Base-by-base conservation (phyloP, 1,140 invertebrate genomes). In the Drosophila ananassae region DNA sequence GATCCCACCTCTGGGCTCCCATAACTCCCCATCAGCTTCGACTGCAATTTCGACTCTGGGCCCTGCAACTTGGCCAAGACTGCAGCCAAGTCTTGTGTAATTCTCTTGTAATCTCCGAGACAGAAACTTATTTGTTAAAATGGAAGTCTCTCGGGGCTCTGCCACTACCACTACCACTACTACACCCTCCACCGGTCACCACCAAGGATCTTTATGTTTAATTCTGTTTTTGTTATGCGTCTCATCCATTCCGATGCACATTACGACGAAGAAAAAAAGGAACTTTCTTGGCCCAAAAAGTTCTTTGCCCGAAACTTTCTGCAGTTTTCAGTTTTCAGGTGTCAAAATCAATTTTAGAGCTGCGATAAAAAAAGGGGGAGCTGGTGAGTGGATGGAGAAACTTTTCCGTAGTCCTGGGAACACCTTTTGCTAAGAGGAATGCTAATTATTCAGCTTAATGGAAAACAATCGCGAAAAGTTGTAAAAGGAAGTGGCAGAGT, bases 291-390 rank as follows among this genome's bases (percentile, higher is more conserved):
- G 37, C 48, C 62, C 17, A 17, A 12, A 64, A 79, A 84, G 68
- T 66, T 85, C 59, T 66, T 50, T 25, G 24, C 32, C 34, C 44
- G 13, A 32, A 54, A 84, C 61, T 44, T 73, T 85, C 5, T 69
- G 63, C 67, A 71, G 67, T 71, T 67, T 71, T 80, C 67, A 71
- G 67, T 71, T 67, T 71, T 80, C 72, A 75, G 82, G 81, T 87
- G 82, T 87, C 81, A 87, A 85, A 85, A 85, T 85, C 81, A 85
- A 87, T 85, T 85, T 73, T 17, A 57, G 55, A 57, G 46, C 53
- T 56, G 69, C 24, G 71, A 74, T 74, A 74, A 74, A 74, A 74
- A 62, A 58, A 56, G 28, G 60, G 56, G 64, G 53, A 39, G 10
- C 37, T 53, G 17, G 2, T 0, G 22, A 8, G 50, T n/a, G 24